These are phyloP conservation scores for Macroglossus sobrinus DNA, from an alignment of 2,113 vertebrate genomes.

Conservation along the genomic window DNA sequence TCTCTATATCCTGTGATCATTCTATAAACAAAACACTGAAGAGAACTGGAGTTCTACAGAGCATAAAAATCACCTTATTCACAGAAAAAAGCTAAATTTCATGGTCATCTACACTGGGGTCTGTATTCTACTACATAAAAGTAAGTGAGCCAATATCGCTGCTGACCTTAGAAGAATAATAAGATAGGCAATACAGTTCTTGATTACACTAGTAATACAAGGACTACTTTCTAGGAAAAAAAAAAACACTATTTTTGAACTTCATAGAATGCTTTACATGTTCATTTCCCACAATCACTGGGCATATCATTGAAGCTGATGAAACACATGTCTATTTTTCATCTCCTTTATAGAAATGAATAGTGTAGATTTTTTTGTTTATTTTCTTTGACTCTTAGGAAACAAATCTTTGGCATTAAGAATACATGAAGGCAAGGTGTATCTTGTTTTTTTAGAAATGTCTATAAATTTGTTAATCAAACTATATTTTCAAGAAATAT, in stretches of 20 bases:
- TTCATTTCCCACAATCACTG: neutral
- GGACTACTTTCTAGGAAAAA: neutral
- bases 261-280: neutral
- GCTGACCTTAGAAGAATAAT: neutral
- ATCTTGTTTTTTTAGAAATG: neutral
- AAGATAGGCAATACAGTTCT: neutral
- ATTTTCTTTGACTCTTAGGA: neutral
- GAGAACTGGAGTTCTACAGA: neutral
- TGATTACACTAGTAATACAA: neutral
- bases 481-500: neutral
- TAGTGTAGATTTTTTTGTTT: neutral
- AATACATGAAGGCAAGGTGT: neutral
- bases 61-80: neutral
- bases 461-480: neutral
- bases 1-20: neutral
- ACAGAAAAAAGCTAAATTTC: neutral
- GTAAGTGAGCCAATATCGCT: neutral
- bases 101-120: neutral
- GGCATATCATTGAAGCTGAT: neutral
- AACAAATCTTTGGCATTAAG: neutral
- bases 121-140: neutral
- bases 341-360: neutral
- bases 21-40: neutral
- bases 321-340: neutral
- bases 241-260: neutral